These are phyloP conservation scores for Tetrax tetrax DNA, from an alignment of 2,113 vertebrate genomes.

Conservation along the genomic window DNA sequence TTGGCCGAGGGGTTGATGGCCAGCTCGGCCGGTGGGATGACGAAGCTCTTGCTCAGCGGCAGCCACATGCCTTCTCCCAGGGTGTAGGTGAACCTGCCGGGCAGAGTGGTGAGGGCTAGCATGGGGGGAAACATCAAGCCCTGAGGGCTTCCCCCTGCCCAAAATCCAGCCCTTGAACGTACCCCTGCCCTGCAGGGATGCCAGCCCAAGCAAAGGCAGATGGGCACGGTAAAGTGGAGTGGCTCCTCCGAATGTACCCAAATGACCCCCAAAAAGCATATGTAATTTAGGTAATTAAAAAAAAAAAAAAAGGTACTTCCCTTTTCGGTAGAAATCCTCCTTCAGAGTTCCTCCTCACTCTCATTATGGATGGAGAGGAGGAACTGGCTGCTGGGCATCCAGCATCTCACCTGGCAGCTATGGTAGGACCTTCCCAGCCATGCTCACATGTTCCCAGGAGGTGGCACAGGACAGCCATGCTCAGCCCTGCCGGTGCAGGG, in stretches of 20 bases:
- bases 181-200: background rate
- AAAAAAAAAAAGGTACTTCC: background rate
- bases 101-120: background rate
- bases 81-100: slow-evolving; percentile 93
- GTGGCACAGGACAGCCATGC: background rate
- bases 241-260: background rate
- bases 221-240: background rate
- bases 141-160: background rate
- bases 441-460: background rate
- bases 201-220: background rate
- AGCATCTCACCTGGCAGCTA: background rate
- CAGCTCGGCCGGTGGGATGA: slow-evolving; percentile 94
- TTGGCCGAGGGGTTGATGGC: slow-evolving; percentile 98
- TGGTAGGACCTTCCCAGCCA: background rate
- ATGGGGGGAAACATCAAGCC: background rate
- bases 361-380: background rate
- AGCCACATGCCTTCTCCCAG: slow-evolving; percentile 98
- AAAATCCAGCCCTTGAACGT: background rate
- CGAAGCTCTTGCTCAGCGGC: slow-evolving; percentile 97
- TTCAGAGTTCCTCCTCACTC: background rate
- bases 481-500: background rate
- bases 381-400: background rate
- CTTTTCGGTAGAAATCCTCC: background rate
- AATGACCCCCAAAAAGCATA: background rate
- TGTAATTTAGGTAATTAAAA: background rate